Percentiles rank a stretch among this genome's conserved stretches.
Conservation (phyloP, 2,797 vertebrate species). For the Spondyliosoma cantharus region DNA sequence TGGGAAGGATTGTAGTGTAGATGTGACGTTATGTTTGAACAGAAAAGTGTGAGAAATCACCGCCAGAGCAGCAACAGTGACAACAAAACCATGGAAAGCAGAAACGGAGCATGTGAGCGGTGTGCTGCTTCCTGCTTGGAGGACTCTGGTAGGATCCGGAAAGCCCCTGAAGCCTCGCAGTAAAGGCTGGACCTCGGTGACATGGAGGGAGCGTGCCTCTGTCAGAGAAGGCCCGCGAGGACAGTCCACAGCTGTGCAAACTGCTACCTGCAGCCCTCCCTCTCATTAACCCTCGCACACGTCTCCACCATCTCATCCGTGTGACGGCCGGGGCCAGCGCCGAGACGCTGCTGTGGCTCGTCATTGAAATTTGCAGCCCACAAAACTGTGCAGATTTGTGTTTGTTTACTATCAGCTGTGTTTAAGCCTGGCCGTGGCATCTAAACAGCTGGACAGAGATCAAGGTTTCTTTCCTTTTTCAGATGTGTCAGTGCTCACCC, state of each 20-base stretch:
- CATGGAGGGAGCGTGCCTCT: slow-evolving; percentile 43
- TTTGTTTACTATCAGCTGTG: slow-evolving; percentile 45
- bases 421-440: slow-evolving; percentile 30
- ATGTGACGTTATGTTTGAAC: background rate
- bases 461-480: slow-evolving; percentile 39
- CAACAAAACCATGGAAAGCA: slow-evolving; percentile 25
- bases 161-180: slow-evolving; percentile 38
- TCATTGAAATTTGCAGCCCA: slow-evolving; percentile 14
- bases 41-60: background rate
- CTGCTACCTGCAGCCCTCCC: slow-evolving; percentile 49
- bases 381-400: slow-evolving; percentile 34
- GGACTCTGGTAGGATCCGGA: slow-evolving; percentile 32
- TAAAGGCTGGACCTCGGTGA: slow-evolving; percentile 40
- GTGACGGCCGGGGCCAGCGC: background rate
- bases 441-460: slow-evolving; percentile 67
- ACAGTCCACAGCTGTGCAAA: slow-evolving; percentile 71
- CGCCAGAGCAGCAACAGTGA: background rate
- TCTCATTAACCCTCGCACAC: background rate
- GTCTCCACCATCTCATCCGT: slow-evolving; percentile 20
- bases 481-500: slow-evolving; percentile 42
- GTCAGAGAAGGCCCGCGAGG: slow-evolving; percentile 36
- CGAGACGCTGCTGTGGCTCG: background rate
- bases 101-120: slow-evolving; percentile 6
- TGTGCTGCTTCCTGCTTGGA: slow-evolving; percentile 47
- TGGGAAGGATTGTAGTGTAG: too few species aligned